Percentiles rank a stretch among this genome's conserved stretches.
phyloP scores from a whole-genome alignment of 2,888 invertebrate species.

The Steinernema scapterisci region DNA sequence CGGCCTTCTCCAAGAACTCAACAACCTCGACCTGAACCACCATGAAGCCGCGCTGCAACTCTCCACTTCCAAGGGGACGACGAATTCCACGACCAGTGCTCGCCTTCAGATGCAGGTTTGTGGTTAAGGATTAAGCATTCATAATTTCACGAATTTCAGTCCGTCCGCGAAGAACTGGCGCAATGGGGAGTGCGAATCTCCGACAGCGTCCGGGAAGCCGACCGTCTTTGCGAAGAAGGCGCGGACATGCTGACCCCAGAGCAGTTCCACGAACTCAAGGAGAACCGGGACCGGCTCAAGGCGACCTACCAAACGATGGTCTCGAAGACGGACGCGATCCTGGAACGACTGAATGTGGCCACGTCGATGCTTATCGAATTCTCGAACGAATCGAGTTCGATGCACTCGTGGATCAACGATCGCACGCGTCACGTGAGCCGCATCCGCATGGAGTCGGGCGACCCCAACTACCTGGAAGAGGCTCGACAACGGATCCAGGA shows the following conservation, averaged over 20 bases:
- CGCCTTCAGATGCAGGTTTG: slow-evolving; percentile 36
- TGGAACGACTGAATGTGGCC: slow-evolving; percentile 52
- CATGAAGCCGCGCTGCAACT: slow-evolving; percentile 24
- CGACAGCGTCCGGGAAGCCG: slow-evolving; percentile 62
- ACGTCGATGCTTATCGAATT: slow-evolving; percentile 59
- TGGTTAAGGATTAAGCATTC: background rate
- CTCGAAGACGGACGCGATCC: slow-evolving; percentile 43
- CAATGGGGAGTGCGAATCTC: slow-evolving; percentile 37
- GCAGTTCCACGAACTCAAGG: slow-evolving; percentile 79
- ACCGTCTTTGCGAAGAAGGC: slow-evolving; percentile 85
- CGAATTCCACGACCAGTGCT: slow-evolving; percentile 36
- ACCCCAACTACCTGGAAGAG: slow-evolving; percentile 43
- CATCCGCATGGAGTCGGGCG: slow-evolving; percentile 42
- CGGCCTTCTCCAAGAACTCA: slow-evolving; percentile 37
- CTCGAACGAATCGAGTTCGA: slow-evolving; percentile 51
- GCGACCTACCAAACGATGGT: slow-evolving; percentile 56
- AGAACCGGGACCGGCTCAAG: slow-evolving; percentile 51
- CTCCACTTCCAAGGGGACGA: slow-evolving; percentile 1
- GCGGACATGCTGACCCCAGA: slow-evolving; percentile 89
- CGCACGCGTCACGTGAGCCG: slow-evolving; percentile 36
- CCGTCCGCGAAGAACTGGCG: slow-evolving; percentile 38
- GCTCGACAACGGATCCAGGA: slow-evolving; percentile 35
- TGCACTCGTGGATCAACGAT: slow-evolving; percentile 62
- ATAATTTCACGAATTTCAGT: background rate
- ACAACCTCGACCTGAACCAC: slow-evolving; percentile 36